Conservation (phyloP, 2,888 invertebrate genomes). For the Drosophila kambysellisi region DNA sequence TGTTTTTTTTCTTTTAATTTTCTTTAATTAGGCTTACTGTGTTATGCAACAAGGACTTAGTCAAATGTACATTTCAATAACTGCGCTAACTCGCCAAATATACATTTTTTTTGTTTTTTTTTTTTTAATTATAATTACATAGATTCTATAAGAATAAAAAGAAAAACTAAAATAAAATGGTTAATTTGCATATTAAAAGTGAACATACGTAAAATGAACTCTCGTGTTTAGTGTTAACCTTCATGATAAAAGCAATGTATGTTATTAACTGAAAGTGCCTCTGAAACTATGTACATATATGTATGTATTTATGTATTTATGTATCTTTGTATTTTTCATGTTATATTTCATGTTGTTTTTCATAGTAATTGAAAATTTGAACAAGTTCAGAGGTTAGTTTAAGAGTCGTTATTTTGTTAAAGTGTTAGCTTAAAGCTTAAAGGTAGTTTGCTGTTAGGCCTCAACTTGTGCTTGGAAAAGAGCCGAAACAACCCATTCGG, state of each 20-base stretch:
- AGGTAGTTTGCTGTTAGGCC: slow-evolving; percentile 40
- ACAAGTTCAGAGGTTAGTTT: slow-evolving; percentile 20
- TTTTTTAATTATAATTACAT: background rate
- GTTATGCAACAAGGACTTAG: background rate
- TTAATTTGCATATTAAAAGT: background rate
- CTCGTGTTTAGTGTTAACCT: background rate
- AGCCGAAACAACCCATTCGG: slow-evolving; percentile 3
- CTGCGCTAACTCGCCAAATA: background rate
- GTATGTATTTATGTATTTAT: background rate
- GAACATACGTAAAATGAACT: background rate
- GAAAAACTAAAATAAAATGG: background rate
- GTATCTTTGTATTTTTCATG: background rate
- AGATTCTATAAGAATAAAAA: background rate
- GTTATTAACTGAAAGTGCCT: slow-evolving; percentile 62
- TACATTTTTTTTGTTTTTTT: background rate
- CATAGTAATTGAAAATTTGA: background rate
- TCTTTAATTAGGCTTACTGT: background rate
- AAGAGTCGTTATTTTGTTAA: slow-evolving; percentile 55
- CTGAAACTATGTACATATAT: slow-evolving; percentile 13
- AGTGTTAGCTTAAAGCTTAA: slow-evolving; percentile 62
- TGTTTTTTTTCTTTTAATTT: background rate
- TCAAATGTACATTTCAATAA: background rate
- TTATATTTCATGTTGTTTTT: background rate
- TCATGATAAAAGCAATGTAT: slow-evolving; percentile 28
- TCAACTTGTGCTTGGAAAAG: slow-evolving; percentile 30